These are phyloP conservation scores for Microplitis mediator DNA, from an alignment of 1,140 invertebrate genomes.

Conservation along the genomic window DNA sequence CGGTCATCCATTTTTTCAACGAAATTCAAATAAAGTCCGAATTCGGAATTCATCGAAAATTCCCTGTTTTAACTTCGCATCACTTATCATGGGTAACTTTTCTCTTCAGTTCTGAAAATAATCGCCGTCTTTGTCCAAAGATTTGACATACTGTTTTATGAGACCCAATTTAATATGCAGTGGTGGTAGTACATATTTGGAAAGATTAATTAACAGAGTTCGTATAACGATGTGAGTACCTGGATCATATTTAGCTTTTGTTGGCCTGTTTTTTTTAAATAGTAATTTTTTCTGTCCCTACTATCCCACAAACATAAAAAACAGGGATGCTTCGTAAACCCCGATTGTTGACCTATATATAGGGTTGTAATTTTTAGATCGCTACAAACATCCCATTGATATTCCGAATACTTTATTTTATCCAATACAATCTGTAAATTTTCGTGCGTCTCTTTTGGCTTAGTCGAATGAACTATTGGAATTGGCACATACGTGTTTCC, in stretches of 20 bases:
- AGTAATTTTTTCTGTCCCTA: neutral
- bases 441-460: no score
- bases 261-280: neutral
- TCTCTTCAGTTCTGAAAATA: conserved; percentile 44
- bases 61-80: conserved; percentile 47
- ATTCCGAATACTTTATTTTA: conserved; percentile 15
- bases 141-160: conserved; percentile 46
- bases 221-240: neutral
- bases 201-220: neutral
- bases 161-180: neutral
- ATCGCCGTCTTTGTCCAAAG: conserved; percentile 41
- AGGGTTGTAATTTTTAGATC: conserved; percentile 20
- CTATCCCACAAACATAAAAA: neutral
- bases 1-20: conserved; percentile 21
- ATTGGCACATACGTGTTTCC: no score
- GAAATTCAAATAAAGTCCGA: conserved; percentile 28
- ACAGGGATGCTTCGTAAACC: conserved; percentile 13
- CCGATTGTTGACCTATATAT: conserved; percentile 13
- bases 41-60: conserved; percentile 46
- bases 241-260: neutral
- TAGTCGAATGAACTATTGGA: no score
- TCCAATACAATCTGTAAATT: neutral
- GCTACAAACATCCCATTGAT: conserved; percentile 14
- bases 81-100: conserved; percentile 44
- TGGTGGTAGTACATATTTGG: neutral